Evolutionary conservation across 2,888 invertebrate species (phyloP), one percentile per base, ranked within the genome.

Genomic region (Spisula solida): DNA sequence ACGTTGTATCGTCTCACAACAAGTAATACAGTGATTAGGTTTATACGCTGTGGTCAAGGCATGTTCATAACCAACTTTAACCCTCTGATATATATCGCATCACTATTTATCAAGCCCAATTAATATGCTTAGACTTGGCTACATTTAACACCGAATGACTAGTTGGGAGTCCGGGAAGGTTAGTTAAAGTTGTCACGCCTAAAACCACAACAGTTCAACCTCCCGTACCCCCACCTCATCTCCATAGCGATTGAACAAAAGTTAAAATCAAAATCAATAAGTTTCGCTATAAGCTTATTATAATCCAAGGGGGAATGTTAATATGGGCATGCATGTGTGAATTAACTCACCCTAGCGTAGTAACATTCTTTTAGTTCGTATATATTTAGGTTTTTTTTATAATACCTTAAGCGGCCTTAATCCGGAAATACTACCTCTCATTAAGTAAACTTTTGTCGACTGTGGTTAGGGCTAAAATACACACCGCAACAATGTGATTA

Each of bases 401-500:
- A 75, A 34, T 75, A 66, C 25, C 48, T 5, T 82, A 82, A 82
- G 60, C 82, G 55, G 29, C 41, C 41, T 1, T 84, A 25, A 84
- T 84, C 84, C 84, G 84, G 84, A 84, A 84, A 75, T 78, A 84
- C 41, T 51, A 48, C 84, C 84, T n/a, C 2, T 14, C 34, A 75
- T 75, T 75, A 75, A 75, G 75, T 75, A 75, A 75, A 75, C 75
- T 75, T 75, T 75, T 75, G 75, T 75, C 34, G 75, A 14, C 29
- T 75, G 75, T 18, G 75, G 75, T 75, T 75, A 80, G 51, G 55
- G 31, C 75, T 78, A 84, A 41, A 78, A 31, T 55, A 29, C 75
- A 78, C 14, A 55, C 84, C 84, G 84, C 84, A 84, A 84, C 75
- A 75, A 78, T 78, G 84, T 20, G 78, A 84, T 84, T 78, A 84